Percentiles rank a stretch among this genome's conserved stretches.
Conservation (phyloP, 1,140 invertebrate species). For the Drosophila quadrilineata region DNA sequence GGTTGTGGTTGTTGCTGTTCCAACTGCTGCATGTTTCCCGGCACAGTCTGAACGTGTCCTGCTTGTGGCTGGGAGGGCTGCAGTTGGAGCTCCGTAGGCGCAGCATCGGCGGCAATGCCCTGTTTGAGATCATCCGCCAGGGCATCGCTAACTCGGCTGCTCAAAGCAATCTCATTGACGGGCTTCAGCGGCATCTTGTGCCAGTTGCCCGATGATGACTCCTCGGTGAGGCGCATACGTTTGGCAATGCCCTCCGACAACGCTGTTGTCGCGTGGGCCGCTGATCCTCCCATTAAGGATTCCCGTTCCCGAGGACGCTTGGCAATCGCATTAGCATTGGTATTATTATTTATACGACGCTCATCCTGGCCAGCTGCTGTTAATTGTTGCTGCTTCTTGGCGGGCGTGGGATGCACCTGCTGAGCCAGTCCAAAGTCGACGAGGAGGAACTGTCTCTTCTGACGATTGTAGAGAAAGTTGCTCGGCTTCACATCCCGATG, state of each 20-base stretch:
- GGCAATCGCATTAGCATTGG: constrained; percentile 6
- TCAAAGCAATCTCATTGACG: constrained; percentile 63
- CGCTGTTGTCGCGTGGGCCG: constrained; percentile 5
- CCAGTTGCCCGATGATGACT: constrained; percentile 5
- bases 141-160: background rate
- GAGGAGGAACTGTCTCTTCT: constrained; percentile 87
- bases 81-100: background rate
- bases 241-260: constrained; percentile 47
- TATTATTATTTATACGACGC: background rate
- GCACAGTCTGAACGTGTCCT: background rate
- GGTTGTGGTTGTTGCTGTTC: constrained; percentile 4
- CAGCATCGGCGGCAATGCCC: background rate
- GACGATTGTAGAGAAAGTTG: constrained; percentile 94
- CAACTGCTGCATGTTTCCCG: no score
- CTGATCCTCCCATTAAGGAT: background rate
- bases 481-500: constrained; percentile 96
- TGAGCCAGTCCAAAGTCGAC: constrained; percentile 96
- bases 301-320: constrained; percentile 50
- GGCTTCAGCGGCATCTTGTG: constrained; percentile 75
- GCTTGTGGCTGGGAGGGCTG: background rate
- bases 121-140: constrained; percentile 10
- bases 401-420: constrained; percentile 68
- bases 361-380: background rate
- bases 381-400: constrained; percentile 12
- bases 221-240: constrained; percentile 55